These are phyloP conservation scores for Bombus consobrinus DNA, from an alignment of 1,140 invertebrate genomes.

Conservation along the genomic window DNA sequence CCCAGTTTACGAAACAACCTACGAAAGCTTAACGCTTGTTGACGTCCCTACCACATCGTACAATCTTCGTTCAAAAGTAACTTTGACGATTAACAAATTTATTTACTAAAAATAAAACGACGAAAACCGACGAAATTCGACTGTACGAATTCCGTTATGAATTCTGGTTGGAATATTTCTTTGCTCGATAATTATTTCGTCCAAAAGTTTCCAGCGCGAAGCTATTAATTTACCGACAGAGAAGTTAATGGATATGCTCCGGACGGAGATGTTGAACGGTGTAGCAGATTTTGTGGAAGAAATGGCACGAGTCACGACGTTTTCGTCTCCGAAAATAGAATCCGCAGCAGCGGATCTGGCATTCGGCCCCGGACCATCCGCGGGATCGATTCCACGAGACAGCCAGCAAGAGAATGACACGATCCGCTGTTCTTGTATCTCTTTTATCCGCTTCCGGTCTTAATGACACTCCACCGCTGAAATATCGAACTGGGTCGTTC, in stretches of 20 bases:
- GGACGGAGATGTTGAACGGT: not conserved
- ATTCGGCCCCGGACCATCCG: slow-evolving; percentile 13
- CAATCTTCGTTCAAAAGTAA: too few species aligned
- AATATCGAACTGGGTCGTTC: slow-evolving; percentile 11
- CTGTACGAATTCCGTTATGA: too few species aligned
- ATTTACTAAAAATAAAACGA: too few species aligned
- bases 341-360: slow-evolving; percentile 3
- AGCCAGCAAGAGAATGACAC: not conserved
- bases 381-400: slow-evolving; percentile 22
- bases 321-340: slow-evolving; percentile 36
- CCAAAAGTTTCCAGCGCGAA: not conserved
- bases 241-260: not conserved
- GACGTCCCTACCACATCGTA: too few species aligned
- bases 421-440: not conserved
- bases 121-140: not conserved
- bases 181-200: not conserved
- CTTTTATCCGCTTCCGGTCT: not conserved
- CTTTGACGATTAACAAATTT: too few species aligned
- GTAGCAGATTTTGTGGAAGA: slow-evolving; percentile 15
- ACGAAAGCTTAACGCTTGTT: too few species aligned
- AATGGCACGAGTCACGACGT: slow-evolving; percentile 26
- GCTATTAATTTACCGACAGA: not conserved
- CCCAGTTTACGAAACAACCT: too few species aligned
- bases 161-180: not conserved
- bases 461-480: not conserved